Conservation (phyloP, 2,888 invertebrate genomes). For the Tiphia femorata region DNA sequence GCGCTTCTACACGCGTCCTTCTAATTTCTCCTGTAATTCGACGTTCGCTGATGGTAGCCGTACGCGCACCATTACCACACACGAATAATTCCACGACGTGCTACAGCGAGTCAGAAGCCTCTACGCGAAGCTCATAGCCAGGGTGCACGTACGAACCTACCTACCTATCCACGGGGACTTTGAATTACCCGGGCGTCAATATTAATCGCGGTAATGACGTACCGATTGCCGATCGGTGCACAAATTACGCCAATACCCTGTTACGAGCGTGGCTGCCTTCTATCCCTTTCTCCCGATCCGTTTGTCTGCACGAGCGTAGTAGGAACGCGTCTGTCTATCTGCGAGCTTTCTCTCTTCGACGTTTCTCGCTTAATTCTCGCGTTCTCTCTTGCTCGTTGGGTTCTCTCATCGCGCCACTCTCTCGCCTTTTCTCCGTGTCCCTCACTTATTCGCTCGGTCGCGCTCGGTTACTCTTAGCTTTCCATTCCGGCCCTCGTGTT, state of each 20-base stretch:
- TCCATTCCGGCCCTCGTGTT: background rate
- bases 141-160: no score
- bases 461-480: background rate
- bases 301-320: no score
- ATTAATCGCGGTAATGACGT: conserved; percentile 45
- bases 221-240: conserved; percentile 42
- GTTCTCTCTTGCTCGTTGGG: conserved; percentile 5
- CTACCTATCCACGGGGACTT: conserved; percentile 3
- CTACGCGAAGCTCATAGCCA: no score
- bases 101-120: no score
- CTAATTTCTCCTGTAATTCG: no score
- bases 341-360: conserved; percentile 4
- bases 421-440: conserved; percentile 9
- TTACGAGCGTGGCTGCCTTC: conserved; percentile 24
- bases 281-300: conserved; percentile 5
- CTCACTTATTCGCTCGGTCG: conserved; percentile 17
- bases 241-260: conserved; percentile 40
- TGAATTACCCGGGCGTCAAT: conserved; percentile 40
- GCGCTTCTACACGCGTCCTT: no score
- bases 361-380: conserved; percentile 1
- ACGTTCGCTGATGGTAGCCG: no score
- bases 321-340: background rate
- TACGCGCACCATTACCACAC: no score
- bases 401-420: background rate
- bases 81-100: no score